Evolutionary conservation across 2,888 invertebrate genomes (phyloP), one percentile per base, ranked within the genome.

Genomic region (Saturnia japonica): DNA sequence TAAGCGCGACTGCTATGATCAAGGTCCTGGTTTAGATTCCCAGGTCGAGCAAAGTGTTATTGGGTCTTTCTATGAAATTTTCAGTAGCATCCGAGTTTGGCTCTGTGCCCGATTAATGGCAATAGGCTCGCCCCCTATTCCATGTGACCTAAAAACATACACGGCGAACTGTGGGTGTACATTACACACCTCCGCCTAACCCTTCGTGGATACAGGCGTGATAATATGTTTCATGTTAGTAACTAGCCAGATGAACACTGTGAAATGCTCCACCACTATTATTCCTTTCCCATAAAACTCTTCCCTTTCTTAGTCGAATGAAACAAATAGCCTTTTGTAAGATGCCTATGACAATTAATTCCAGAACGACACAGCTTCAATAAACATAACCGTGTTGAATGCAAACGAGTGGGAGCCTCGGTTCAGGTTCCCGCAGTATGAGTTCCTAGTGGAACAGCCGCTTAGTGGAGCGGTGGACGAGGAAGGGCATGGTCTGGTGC

Each of bases 361-460:
- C 1, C 89, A 97, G 97, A 98, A 98, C 87, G 97, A 98, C 86
- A 97, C 97, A 0, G 96, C 98, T 0, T 95, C 96, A 11, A 96
- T 98, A 4, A 96, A 97, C 81, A 95, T 98, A 43, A 96, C 96
- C 1, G 97, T 98, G 22, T 93, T 96, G 78, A 97, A 98, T 87
- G 97, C 98, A 12, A 98, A 98, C 90, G 98, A 98, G 86, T 98
- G 98, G 98, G 98, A 98, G 88, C 98, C 98, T 0, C 95, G 97
- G 71, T 98, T 98, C 92, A 95, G 97, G 1, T 96, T 97, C 88
- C 96, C 97, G 8, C 96, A 97, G 87, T 98, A 98, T 89, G 97
- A 98, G 91, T 98, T 98, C 90, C 94, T 28, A 11, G 12, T 60
- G 57, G 57, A 47, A 47, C 47, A 47, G 47, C 47, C 19, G 4